phyloP scores from a whole-genome alignment of 2,888 invertebrate genomes.

The Baccha elongata region DNA sequence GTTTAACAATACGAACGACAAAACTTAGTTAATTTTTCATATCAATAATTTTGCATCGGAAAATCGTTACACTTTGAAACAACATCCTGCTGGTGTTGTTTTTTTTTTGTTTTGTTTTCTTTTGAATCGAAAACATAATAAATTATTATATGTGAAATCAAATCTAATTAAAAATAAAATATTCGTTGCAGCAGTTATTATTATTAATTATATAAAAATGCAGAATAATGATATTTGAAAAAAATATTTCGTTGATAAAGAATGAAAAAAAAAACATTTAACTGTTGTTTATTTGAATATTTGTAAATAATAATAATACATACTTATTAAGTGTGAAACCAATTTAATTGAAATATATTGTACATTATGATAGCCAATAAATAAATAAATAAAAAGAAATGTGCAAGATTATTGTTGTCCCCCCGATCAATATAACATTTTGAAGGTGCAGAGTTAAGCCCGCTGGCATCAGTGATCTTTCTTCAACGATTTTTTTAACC shows the following conservation, averaged over 20 bases:
- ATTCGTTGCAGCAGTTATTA: conserved; percentile 18
- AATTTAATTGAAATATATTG: conserved; percentile 66
- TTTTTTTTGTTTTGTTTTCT: neutral
- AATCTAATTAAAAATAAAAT: neutral
- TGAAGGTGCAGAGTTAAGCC: no score
- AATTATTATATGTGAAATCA: conserved; percentile 6
- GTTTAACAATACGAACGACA: conserved; percentile 2
- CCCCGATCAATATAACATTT: no score
- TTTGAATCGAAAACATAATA: neutral
- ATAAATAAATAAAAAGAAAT: neutral
- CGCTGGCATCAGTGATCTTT: no score
- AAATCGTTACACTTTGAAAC: neutral
- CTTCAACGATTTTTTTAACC: no score
- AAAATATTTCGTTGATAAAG: conserved; percentile 28
- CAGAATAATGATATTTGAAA: conserved; percentile 8
- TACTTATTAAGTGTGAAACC: conserved; percentile 67
- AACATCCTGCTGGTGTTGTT: neutral
- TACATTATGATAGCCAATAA: conserved; percentile 70
- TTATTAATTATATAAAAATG: conserved; percentile 48
- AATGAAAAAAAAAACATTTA: conserved; percentile 54
- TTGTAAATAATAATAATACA: conserved; percentile 67
- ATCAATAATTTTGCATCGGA: neutral
- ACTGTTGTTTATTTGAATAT: conserved; percentile 66
- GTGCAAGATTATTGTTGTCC: no score
- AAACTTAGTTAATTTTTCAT: neutral